Percentiles rank a stretch among this genome's conserved stretches.
Conservation (phyloP, 2,797 vertebrate species). For the Clarias platycephalus region DNA sequence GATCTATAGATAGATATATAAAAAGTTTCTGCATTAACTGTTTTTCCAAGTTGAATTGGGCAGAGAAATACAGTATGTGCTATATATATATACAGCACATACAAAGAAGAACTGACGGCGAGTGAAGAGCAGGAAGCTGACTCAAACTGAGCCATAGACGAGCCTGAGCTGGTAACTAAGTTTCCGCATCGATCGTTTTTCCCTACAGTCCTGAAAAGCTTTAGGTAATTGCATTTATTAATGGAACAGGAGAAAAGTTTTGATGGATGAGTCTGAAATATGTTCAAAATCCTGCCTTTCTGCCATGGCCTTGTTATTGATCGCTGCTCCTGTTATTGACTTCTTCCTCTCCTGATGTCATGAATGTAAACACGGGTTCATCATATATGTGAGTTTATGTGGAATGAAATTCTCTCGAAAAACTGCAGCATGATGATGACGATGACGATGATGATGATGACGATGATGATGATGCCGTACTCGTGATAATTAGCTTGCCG, state of each 20-base stretch:
- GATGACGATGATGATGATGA: neutral
- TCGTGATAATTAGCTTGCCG: neutral
- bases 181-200: slow-evolving; percentile 41
- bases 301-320: slow-evolving; percentile 31
- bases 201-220: slow-evolving; percentile 25
- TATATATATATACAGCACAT: neutral
- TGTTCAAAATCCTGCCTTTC: slow-evolving; percentile 13
- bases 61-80: neutral
- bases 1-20: too few species aligned
- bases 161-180: slow-evolving; percentile 44
- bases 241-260: slow-evolving; percentile 8
- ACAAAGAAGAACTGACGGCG: neutral
- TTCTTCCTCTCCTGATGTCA: slow-evolving; percentile 12
- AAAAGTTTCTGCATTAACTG: too few species aligned
- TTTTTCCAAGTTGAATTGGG: too few species aligned
- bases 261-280: slow-evolving; percentile 29
- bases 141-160: neutral
- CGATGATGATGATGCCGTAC: neutral
- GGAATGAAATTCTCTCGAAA: slow-evolving; percentile 8
- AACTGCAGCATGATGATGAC: neutral
- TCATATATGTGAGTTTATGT: slow-evolving; percentile 17
- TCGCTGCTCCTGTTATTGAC: slow-evolving; percentile 12
- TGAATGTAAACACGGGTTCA: slow-evolving; percentile 43
- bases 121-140: slow-evolving; percentile 28
- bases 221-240: slow-evolving; percentile 39